phyloP scores from a whole-genome alignment of 2,113 vertebrate species.

The Xiphorhynchus elegans region DNA sequence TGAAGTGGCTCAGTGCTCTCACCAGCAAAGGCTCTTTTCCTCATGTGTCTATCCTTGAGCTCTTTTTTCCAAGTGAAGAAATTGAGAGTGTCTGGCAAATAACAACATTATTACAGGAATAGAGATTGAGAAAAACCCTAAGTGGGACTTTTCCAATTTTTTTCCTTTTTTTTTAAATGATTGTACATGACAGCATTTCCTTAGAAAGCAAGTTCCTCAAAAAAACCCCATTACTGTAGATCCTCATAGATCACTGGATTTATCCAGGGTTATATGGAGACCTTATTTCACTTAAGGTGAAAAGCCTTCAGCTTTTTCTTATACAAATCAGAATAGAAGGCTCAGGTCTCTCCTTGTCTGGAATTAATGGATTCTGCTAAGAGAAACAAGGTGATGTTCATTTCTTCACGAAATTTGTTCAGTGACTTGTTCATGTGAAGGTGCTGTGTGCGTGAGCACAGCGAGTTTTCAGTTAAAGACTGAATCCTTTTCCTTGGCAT shows the following conservation, averaged over 20 bases:
- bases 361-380: neutral
- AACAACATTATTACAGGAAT: neutral
- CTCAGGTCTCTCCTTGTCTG: neutral
- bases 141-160: neutral
- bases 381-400: neutral
- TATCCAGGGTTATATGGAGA: neutral
- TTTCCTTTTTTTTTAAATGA: neutral
- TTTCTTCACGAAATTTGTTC: neutral
- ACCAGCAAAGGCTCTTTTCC: neutral
- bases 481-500: neutral
- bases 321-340: neutral
- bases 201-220: neutral
- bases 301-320: neutral
- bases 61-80: neutral
- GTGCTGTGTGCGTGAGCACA: rapidly evolving
- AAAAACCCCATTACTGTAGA: neutral
- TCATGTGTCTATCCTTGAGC: neutral
- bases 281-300: neutral
- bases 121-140: neutral
- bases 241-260: neutral
- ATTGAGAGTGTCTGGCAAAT: neutral
- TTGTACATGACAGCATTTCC: neutral
- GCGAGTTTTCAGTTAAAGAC: neutral
- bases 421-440: neutral
- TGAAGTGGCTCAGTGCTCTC: neutral